Conservation (phyloP, 2,797 vertebrate genomes). For the Molossus alvarezi region DNA sequence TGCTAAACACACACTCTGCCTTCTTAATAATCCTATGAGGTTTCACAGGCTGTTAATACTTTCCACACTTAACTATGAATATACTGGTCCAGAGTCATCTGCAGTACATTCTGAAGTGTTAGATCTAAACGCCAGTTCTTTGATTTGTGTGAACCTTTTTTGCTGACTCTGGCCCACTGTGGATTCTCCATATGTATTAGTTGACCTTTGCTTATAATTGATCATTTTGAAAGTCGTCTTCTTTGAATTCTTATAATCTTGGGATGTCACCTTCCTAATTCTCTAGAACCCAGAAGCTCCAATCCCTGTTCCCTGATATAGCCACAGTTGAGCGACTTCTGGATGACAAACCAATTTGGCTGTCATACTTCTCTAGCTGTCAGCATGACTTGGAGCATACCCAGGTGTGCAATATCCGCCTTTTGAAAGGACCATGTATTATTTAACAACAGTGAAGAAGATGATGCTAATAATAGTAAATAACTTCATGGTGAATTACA, state of each 20-base stretch:
- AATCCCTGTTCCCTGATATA: neutral
- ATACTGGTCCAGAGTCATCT: neutral
- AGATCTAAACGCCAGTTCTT: neutral
- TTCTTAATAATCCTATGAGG: neutral
- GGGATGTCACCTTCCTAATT: neutral
- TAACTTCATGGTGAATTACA: slow-evolving; percentile 6
- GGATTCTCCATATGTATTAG: neutral
- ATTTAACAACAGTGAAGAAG: neutral
- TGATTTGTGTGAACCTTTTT: neutral
- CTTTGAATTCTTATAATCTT: neutral
- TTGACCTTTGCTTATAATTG: neutral
- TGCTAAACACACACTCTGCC: neutral
- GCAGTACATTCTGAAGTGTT: neutral
- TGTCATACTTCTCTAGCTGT: neutral
- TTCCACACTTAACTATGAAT: neutral
- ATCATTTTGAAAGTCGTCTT: neutral
- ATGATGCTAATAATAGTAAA: neutral
- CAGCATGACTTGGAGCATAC: neutral
- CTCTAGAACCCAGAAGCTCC: neutral
- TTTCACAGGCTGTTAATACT: neutral
- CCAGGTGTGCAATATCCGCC: neutral
- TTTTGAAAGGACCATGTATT: neutral
- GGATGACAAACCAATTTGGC: neutral
- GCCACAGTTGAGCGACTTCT: slow-evolving; percentile 6
- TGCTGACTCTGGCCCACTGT: neutral